These are phyloP conservation scores for Drosophila trichaetosa DNA, from an alignment of 2,888 invertebrate species.

Conservation along the genomic window DNA sequence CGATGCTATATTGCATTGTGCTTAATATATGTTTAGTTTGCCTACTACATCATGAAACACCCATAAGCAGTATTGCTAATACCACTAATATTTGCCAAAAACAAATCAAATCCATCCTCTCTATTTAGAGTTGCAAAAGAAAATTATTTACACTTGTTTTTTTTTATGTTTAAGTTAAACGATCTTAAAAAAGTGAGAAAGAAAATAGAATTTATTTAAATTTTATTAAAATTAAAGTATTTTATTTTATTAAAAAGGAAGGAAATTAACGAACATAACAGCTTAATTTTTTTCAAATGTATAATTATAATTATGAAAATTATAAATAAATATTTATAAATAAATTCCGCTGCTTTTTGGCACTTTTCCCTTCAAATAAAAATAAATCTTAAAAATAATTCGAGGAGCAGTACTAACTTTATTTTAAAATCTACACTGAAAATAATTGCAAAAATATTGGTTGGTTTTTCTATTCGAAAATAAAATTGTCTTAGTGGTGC, in stretches of 20 bases:
- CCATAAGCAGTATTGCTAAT: not conserved
- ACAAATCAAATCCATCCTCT: not conserved
- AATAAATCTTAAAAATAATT: not conserved
- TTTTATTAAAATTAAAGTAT: not conserved
- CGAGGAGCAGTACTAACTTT: not conserved
- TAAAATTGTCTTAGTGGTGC: fast-evolving
- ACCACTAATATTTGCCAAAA: not conserved
- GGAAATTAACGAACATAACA: not conserved
- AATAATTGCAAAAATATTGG: not conserved
- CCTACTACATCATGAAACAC: not conserved
- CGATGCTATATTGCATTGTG: not conserved
- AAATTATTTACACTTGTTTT: no score
- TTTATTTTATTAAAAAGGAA: not conserved
- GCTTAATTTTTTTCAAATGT: not conserved
- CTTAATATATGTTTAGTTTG: not conserved
- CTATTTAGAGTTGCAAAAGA: no score
- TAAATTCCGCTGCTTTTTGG: not conserved
- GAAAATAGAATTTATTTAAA: not conserved
- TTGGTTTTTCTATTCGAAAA: not conserved
- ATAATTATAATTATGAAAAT: not conserved
- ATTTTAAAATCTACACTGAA: no score
- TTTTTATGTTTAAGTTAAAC: no score
- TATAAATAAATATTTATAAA: not conserved
- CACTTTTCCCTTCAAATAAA: not conserved
- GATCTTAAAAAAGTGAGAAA: not conserved